These are phyloP conservation scores for Crotalus horridus DNA, from an alignment of 2,113 vertebrate species.

Conservation along the genomic window DNA sequence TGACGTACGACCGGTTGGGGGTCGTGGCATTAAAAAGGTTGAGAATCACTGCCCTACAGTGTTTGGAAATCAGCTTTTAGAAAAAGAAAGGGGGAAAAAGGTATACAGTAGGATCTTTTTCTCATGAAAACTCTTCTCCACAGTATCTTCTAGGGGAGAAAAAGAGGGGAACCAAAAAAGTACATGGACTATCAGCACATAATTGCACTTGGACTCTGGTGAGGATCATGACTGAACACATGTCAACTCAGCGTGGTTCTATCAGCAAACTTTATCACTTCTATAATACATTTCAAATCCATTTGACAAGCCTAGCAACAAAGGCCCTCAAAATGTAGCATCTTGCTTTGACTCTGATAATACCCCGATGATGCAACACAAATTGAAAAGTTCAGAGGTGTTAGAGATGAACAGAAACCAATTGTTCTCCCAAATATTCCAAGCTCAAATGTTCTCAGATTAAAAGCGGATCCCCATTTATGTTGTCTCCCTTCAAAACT, in stretches of 20 bases:
- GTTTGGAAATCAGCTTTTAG: not conserved
- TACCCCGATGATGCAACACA: constrained; percentile 44
- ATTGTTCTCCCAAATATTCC: constrained; percentile 49
- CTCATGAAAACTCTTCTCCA: not conserved
- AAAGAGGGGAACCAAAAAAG: not conserved
- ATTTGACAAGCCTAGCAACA: constrained; percentile 61
- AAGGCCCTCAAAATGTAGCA: constrained; percentile 52
- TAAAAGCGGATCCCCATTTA: constrained; percentile 23
- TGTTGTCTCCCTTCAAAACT: constrained; percentile 50
- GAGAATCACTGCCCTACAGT: not conserved
- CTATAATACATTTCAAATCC: constrained; percentile 61
- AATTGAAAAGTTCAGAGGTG: constrained; percentile 59
- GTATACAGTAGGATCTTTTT: not conserved
- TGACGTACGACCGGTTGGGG: too few relatives aligned
- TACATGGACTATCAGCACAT: too few relatives aligned
- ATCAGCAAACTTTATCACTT: constrained; percentile 41
- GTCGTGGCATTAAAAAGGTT: too few relatives aligned
- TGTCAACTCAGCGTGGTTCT: constrained; percentile 48
- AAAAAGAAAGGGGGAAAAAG: not conserved
- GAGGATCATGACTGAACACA: constrained; percentile 10
- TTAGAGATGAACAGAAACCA: constrained; percentile 46
- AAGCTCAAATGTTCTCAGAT: constrained; percentile 42
- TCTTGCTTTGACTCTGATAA: constrained; percentile 38
- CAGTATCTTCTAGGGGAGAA: not conserved
- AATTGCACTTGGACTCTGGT: not conserved